Conservation (phyloP, 2,888 invertebrate genomes). For the Clistopyga incitator region DNA sequence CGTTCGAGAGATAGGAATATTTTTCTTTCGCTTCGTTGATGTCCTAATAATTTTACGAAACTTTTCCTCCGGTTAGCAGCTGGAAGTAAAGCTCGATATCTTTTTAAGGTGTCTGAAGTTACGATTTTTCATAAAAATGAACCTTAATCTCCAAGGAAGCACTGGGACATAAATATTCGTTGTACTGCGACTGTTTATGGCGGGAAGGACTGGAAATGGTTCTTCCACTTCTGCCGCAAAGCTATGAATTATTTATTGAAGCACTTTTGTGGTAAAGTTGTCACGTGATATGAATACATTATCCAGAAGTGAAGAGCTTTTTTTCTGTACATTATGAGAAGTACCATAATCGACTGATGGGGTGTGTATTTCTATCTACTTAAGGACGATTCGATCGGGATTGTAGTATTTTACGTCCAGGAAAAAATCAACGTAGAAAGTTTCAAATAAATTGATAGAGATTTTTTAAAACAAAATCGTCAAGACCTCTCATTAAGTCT, state of each 20-base stretch:
- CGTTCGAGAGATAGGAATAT: background rate
- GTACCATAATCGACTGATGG: background rate
- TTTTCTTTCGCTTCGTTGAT: background rate
- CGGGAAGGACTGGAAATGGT: background rate
- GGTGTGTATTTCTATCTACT: background rate
- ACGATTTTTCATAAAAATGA: conserved; percentile 11
- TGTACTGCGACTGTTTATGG: conserved; percentile 1
- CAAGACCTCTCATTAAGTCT: no score
- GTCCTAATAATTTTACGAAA: no score
- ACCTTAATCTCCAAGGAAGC: background rate
- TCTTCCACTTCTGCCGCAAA: background rate
- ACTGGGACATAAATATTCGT: conserved; percentile 4
- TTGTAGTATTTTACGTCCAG: no score
- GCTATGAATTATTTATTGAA: conserved; percentile 15
- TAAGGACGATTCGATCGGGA: no score
- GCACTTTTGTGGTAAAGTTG: background rate
- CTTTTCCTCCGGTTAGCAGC: background rate
- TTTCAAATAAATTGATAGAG: no score
- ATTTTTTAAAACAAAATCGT: no score
- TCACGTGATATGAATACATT: background rate
- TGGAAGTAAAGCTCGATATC: background rate
- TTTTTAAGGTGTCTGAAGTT: background rate
- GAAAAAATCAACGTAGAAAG: no score
- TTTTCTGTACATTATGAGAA: background rate
- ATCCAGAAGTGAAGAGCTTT: background rate